These are phyloP conservation scores for Hoplostethus atlanticus DNA, from an alignment of 2,797 vertebrate genomes.

Conservation along the genomic window DNA sequence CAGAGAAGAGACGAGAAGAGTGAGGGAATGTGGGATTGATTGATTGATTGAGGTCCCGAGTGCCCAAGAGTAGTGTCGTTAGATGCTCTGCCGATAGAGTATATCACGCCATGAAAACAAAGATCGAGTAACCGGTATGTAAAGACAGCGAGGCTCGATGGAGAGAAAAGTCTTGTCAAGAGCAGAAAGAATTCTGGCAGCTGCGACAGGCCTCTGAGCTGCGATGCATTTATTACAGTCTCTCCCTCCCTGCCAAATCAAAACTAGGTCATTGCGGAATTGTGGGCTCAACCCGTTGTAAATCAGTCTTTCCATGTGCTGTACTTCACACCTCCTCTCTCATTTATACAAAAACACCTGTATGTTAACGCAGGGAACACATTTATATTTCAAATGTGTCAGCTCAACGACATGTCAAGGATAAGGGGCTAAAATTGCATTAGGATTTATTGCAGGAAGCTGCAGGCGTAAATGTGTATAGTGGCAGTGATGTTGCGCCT, in stretches of 20 bases:
- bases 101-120: neutral
- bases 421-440: conserved; percentile 39
- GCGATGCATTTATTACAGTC: conserved; percentile 56
- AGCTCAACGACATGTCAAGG: conserved; percentile 11
- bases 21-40: neutral
- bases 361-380: conserved; percentile 12
- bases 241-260: conserved; percentile 41
- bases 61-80: neutral
- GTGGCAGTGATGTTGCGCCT: conserved; percentile 21
- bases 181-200: conserved; percentile 11
- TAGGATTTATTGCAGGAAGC: conserved; percentile 50
- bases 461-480: conserved; percentile 2
- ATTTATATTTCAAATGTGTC: conserved; percentile 32
- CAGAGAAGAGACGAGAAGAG: conserved; percentile 2
- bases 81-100: neutral
- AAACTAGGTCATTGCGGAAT: conserved; percentile 78
- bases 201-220: conserved; percentile 33
- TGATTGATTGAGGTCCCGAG: neutral
- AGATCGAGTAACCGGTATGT: neutral
- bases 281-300: conserved; percentile 48
- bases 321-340: conserved; percentile 6
- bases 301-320: conserved; percentile 40
- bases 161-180: conserved; percentile 3
- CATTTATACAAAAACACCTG: conserved; percentile 15
- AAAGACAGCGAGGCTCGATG: neutral